These are phyloP conservation scores for Aplodontia rufa DNA, from an alignment of 2,113 vertebrate genomes.

Conservation along the genomic window DNA sequence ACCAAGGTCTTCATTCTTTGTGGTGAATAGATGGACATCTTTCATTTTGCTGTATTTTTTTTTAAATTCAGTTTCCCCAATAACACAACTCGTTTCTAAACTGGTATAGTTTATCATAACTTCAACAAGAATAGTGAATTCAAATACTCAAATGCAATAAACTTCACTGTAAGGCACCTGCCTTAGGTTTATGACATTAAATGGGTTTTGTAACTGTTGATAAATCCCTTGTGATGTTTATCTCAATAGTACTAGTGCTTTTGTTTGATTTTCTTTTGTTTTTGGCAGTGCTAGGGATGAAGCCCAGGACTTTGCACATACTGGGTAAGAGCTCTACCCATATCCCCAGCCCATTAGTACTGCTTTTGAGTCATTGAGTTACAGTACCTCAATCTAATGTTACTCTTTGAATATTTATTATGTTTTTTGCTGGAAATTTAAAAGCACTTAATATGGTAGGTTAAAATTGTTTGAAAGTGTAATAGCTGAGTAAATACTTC, in stretches of 20 bases:
- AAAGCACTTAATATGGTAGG: background rate
- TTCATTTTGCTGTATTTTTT: background rate
- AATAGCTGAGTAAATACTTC: background rate
- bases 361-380: background rate
- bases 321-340: background rate
- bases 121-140: constrained; percentile 29
- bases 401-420: constrained; percentile 16
- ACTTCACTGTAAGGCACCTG: background rate
- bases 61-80: background rate
- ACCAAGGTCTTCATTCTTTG: background rate
- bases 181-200: background rate
- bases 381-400: background rate
- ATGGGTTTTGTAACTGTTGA: background rate
- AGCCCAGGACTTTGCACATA: background rate
- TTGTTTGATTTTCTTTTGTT: background rate
- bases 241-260: background rate
- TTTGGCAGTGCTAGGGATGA: background rate
- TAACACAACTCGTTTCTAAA: background rate
- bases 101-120: background rate
- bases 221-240: background rate
- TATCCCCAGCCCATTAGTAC: background rate
- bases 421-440: background rate
- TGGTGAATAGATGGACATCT: background rate
- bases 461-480: constrained; percentile 46
- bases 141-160: background rate